These are phyloP conservation scores for Leptopilina syphax DNA, from an alignment of 2,888 invertebrate species.

Conservation along the genomic window DNA sequence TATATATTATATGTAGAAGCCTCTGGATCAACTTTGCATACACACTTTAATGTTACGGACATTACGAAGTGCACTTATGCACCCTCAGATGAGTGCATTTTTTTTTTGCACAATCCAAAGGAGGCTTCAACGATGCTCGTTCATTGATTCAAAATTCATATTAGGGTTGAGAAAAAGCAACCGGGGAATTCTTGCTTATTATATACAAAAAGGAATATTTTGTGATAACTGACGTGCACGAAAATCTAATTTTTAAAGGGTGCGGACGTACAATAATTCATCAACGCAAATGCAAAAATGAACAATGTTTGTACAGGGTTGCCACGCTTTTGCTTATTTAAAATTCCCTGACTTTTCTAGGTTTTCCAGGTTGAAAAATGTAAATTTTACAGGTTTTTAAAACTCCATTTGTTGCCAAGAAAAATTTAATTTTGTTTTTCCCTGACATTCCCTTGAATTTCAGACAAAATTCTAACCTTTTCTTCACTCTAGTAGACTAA, in stretches of 20 bases:
- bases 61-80: constrained; percentile 31
- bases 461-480: too few species aligned
- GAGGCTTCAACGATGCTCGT: constrained; percentile 21
- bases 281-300: background rate
- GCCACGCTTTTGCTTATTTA: too few species aligned
- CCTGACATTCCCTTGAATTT: too few species aligned
- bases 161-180: constrained; percentile 13
- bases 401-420: too few species aligned
- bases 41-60: constrained; percentile 12
- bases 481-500: too few species aligned
- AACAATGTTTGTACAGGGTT: too few species aligned
- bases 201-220: background rate
- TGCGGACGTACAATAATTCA: background rate
- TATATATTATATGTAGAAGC: too few species aligned
- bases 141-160: constrained; percentile 20
- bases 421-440: too few species aligned
- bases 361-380: too few species aligned
- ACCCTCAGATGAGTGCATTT: constrained; percentile 26
- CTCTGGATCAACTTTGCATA: constrained; percentile 25
- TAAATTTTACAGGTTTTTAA: too few species aligned
- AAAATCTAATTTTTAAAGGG: background rate
- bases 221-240: background rate
- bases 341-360: too few species aligned
- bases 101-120: constrained; percentile 15
- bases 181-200: constrained; percentile 16